Conservation (phyloP, 2,888 invertebrate genomes). For the Flexamia atlantica region DNA sequence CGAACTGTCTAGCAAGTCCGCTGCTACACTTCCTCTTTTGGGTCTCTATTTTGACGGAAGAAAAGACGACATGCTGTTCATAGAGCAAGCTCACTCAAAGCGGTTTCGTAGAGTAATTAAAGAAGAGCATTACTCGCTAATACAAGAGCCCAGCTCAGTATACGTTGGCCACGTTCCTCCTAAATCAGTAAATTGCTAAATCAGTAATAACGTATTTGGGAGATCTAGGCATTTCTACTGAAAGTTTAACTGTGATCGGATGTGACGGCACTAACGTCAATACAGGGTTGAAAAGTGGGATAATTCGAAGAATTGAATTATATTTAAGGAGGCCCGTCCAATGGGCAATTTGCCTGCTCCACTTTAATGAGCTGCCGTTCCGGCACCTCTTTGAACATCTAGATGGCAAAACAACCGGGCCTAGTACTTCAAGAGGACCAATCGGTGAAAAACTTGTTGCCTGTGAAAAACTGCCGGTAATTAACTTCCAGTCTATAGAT, state of each 20-base stretch:
- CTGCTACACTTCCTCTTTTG: background rate
- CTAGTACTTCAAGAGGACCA: background rate
- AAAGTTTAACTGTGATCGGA: conserved; percentile 59
- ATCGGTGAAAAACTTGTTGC: conserved; percentile 57
- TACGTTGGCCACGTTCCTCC: conserved; percentile 52
- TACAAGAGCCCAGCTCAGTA: conserved; percentile 52
- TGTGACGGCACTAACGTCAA: conserved; percentile 64
- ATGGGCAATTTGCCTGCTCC: conserved; percentile 61
- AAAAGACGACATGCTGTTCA: conserved; percentile 51
- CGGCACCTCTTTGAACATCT: background rate
- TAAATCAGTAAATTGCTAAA: background rate
- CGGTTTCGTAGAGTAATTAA: conserved; percentile 36
- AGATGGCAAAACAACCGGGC: background rate
- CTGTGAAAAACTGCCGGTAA: conserved; percentile 62
- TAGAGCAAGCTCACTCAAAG: conserved; percentile 16
- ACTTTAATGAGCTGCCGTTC: conserved; percentile 65
- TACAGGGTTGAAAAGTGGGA: conserved; percentile 59
- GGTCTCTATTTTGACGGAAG: conserved; percentile 34
- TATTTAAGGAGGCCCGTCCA: conserved; percentile 59
- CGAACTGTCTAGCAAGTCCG: conserved; percentile 34
- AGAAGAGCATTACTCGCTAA: conserved; percentile 48
- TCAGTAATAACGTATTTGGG: conserved; percentile 6
- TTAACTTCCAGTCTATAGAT: conserved; percentile 56
- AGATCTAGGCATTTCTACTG: conserved; percentile 66
- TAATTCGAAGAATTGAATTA: conserved; percentile 61